Evolutionary conservation across 2,888 invertebrate genomes (phyloP).

Genomic region (Drosophila monieri): DNA sequence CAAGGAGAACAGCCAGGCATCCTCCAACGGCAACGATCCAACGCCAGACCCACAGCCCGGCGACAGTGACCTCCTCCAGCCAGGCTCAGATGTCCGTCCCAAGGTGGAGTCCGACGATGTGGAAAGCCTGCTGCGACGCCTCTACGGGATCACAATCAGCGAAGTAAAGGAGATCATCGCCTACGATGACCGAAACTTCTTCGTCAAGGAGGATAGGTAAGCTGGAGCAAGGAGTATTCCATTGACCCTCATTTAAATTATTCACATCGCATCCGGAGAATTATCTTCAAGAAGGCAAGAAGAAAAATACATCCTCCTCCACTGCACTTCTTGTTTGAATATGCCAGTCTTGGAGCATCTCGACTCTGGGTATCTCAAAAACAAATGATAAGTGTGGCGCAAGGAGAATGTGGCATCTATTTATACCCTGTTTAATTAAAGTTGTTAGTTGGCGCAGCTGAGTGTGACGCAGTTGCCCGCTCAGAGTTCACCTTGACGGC

Average conservation of each 20-base stretch:
- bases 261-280: slow-evolving; percentile 20
- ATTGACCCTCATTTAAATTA: neutral
- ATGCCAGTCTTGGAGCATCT: neutral
- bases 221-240: slow-evolving; percentile 31
- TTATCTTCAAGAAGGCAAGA: slow-evolving; percentile 18
- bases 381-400: slow-evolving; percentile 33
- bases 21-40: slow-evolving; percentile 37
- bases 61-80: slow-evolving; percentile 69
- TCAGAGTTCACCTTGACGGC: slow-evolving; percentile 53
- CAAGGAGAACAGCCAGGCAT: slow-evolving; percentile 39
- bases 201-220: slow-evolving; percentile 83
- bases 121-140: slow-evolving; percentile 78
- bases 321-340: neutral
- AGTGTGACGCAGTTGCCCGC: slow-evolving; percentile 47
- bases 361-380: slow-evolving; percentile 1
- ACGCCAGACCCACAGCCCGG: slow-evolving; percentile 11
- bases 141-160: slow-evolving; percentile 83
- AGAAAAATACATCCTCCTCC: neutral
- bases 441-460: slow-evolving; percentile 53
- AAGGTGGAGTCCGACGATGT: slow-evolving; percentile 76
- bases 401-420: slow-evolving; percentile 30
- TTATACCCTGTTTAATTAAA: slow-evolving; percentile 59
- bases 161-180: slow-evolving; percentile 81
- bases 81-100: slow-evolving; percentile 82
- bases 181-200: slow-evolving; percentile 84